Evolutionary conservation across 2,797 vertebrate genomes (phyloP), one percentile per base, ranked within the genome.

Genomic region (Graptemys geographica): DNA sequence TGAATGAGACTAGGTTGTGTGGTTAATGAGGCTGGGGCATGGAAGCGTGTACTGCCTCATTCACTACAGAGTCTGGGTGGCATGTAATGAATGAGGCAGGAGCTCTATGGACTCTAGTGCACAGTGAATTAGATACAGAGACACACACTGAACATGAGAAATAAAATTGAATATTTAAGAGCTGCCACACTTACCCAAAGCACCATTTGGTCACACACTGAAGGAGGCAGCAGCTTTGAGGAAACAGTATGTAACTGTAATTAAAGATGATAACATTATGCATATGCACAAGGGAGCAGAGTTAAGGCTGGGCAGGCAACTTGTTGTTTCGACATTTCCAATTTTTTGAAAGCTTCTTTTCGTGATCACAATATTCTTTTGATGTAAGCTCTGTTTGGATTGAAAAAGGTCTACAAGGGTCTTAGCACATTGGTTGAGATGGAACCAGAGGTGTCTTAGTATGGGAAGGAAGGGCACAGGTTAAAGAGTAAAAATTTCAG

Each of bases 401-500:
- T 28, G 74, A 49, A 49, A 78, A 49, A 47, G 28, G 27, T 18
- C 44, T 78, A 16, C 44, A 10, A 13, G 44, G 27, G 15, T 31
- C 74, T 47, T 47, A 12, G n/a, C 9, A 21, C n/a, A 37, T 10
- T 18, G 65, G n/a, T 2, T 72, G 5, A 41, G n/a, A 72, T 41
- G 21, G 65, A 72, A 41, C 9, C 16, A 37, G n/a, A 23, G 10
- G 21, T 49, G 15, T 78, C 15, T 47, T 31, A 41, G 28, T 33
- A 1, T 37, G 27, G 84, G 52, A 88, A 88, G 13, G 19, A 33
- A 88, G 12, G n/a, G 10, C 91, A 80, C 79, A 51, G n/a, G 8
- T 37, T 15, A 3, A 0, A 59, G 1, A 78, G 19, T 0, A 0
- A 90, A 79, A 15, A 72, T 0, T 0, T 28, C 44, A 78, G 44